phyloP scores from a whole-genome alignment of 2,888 invertebrate genomes.

The Habroteleia sp. region DNA sequence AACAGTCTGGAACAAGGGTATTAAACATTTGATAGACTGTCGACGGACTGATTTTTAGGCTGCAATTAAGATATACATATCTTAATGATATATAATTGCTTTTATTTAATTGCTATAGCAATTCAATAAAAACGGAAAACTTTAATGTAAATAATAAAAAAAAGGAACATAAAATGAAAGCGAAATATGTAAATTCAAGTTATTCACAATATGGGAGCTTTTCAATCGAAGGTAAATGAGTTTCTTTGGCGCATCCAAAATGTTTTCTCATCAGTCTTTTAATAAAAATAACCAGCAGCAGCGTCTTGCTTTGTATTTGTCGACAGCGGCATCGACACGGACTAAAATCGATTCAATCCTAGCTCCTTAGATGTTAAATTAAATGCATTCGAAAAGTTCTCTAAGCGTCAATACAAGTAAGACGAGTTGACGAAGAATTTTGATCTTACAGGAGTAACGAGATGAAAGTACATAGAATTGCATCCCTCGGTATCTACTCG shows the following conservation, averaged over 20 bases:
- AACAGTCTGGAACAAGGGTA: too few relatives aligned
- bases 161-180: too few relatives aligned
- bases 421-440: slow-evolving; percentile 62
- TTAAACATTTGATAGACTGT: too few relatives aligned
- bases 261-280: slow-evolving; percentile 29
- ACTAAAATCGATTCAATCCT: slow-evolving; percentile 56
- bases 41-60: too few relatives aligned
- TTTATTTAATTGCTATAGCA: too few relatives aligned
- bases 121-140: too few relatives aligned
- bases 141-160: too few relatives aligned
- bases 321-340: slow-evolving; percentile 31
- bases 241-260: slow-evolving; percentile 14
- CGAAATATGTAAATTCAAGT: too few relatives aligned
- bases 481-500: slow-evolving; percentile 55
- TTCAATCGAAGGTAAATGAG: slow-evolving; percentile 15
- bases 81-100: too few relatives aligned
- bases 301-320: slow-evolving; percentile 19
- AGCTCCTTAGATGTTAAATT: slow-evolving; percentile 56
- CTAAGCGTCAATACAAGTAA: slow-evolving; percentile 59
- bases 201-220: slow-evolving; percentile 4
- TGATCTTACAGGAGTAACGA: slow-evolving; percentile 59
- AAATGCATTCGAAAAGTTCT: slow-evolving; percentile 59
- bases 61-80: too few relatives aligned
- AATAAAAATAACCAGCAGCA: slow-evolving; percentile 28
- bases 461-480: slow-evolving; percentile 61